A percentile compares a stretch with the other conserved stretches of the same genome.
These are phyloP conservation scores for Fissipunctia ypsillon DNA, from an alignment of 2,888 invertebrate genomes.

Conservation along the genomic window DNA sequence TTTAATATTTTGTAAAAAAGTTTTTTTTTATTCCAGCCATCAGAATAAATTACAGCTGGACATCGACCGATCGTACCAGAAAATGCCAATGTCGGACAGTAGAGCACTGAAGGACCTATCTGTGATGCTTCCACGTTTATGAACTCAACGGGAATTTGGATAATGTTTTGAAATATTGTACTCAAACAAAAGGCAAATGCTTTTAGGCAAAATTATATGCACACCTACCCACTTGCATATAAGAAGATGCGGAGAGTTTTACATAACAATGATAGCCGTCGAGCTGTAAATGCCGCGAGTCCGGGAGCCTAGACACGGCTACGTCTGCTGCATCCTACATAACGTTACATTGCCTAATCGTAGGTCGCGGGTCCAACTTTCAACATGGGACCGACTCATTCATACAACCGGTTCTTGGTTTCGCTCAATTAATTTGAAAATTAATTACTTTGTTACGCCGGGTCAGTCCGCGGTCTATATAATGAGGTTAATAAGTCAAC, in stretches of 20 bases:
- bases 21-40: neutral
- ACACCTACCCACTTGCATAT: conserved; percentile 9
- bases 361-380: conserved; percentile 86
- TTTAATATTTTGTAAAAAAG: too few species aligned
- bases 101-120: neutral
- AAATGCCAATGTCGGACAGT: neutral
- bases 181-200: conserved; percentile 8
- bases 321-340: conserved; percentile 79
- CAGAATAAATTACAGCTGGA: neutral
- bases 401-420: conserved; percentile 83
- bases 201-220: neutral
- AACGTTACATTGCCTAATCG: conserved; percentile 83
- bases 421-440: conserved; percentile 86
- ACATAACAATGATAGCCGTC: conserved; percentile 56
- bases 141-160: neutral
- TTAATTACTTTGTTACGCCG: conserved; percentile 83
- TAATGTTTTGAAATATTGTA: conserved; percentile 1
- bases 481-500: conserved; percentile 80
- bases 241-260: conserved; percentile 52
- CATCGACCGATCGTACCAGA: neutral
- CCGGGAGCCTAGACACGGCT: conserved; percentile 49
- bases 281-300: conserved; percentile 38
- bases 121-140: neutral
- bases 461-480: conserved; percentile 75
- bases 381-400: conserved; percentile 81